A percentile compares a stretch with the other conserved stretches of the same genome.
phyloP scores from a whole-genome alignment of 1,140 invertebrate genomes.

The Chironomus striatipennis region DNA sequence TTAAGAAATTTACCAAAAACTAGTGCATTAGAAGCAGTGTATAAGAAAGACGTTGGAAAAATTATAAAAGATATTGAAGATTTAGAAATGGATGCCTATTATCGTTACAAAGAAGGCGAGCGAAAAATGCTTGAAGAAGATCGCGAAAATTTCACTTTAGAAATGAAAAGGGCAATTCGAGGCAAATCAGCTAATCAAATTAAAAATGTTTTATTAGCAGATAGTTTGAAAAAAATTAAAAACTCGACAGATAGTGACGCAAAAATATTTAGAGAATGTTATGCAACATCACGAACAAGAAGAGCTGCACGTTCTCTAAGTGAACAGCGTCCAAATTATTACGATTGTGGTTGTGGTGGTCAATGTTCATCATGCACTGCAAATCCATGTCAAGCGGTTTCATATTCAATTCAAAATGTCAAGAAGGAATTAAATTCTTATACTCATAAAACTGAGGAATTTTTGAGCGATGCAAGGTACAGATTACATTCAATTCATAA shows the following conservation, averaged over 20 bases:
- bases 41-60: constrained; percentile 15
- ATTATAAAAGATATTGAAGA: constrained; percentile 14
- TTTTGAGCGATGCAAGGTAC: constrained; percentile 57
- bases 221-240: constrained; percentile 50
- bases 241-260: constrained; percentile 36
- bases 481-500: background rate
- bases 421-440: constrained; percentile 53
- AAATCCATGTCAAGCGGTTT: constrained; percentile 46
- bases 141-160: constrained; percentile 27
- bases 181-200: constrained; percentile 66
- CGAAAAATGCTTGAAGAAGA: background rate
- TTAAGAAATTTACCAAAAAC: background rate
- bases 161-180: constrained; percentile 47
- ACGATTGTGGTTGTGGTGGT: background rate
- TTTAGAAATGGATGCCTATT: constrained; percentile 16
- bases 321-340: background rate
- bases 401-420: constrained; percentile 45
- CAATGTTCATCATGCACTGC: constrained; percentile 18
- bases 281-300: constrained; percentile 30
- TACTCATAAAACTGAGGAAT: constrained; percentile 49
- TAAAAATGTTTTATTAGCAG: constrained; percentile 52
- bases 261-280: constrained; percentile 34
- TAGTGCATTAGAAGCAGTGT: background rate
- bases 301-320: constrained; percentile 28
- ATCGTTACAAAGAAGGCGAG: constrained; percentile 18